A percentile compares a stretch with the other conserved stretches of the same genome.
These are phyloP conservation scores for Oryzias melastigma DNA, from an alignment of 2,113 vertebrate genomes.

Conservation along the genomic window DNA sequence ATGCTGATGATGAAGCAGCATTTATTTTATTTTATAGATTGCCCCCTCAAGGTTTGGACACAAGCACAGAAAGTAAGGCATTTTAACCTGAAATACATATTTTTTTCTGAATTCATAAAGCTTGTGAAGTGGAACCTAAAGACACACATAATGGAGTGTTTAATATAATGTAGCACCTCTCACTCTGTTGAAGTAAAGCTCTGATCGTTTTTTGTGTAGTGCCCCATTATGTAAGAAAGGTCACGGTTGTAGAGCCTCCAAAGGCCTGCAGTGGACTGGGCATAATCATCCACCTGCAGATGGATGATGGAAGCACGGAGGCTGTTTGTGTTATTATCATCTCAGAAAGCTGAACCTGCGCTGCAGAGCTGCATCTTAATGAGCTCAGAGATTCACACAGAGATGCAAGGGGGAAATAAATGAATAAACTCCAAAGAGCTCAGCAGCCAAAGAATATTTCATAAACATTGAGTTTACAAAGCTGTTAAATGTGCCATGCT, in stretches of 20 bases:
- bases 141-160: too few species aligned
- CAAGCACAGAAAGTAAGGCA: too few species aligned
- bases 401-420: slow-evolving; percentile 55
- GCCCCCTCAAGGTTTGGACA: too few species aligned
- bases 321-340: slow-evolving; percentile 56
- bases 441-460: slow-evolving; percentile 16
- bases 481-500: slow-evolving; percentile 25
- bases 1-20: too few species aligned
- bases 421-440: slow-evolving; percentile 50
- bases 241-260: slow-evolving; percentile 27
- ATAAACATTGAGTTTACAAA: slow-evolving; percentile 31
- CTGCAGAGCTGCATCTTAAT: slow-evolving; percentile 49
- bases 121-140: too few species aligned
- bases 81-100: too few species aligned
- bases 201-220: slow-evolving; percentile 16
- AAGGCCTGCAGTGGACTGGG: slow-evolving; percentile 36
- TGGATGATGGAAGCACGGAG: slow-evolving; percentile 43
- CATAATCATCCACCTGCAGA: slow-evolving; percentile 63
- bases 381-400: slow-evolving; percentile 47
- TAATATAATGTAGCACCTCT: slow-evolving; percentile 15
- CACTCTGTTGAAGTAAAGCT: slow-evolving; percentile 16
- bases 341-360: slow-evolving; percentile 48
- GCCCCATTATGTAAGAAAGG: slow-evolving; percentile 28
- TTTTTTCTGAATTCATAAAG: too few species aligned
- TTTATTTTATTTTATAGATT: too few species aligned